Evolutionary conservation across 1,140 invertebrate genomes (phyloP).

Genomic region (Acromyrmex heyeri): DNA sequence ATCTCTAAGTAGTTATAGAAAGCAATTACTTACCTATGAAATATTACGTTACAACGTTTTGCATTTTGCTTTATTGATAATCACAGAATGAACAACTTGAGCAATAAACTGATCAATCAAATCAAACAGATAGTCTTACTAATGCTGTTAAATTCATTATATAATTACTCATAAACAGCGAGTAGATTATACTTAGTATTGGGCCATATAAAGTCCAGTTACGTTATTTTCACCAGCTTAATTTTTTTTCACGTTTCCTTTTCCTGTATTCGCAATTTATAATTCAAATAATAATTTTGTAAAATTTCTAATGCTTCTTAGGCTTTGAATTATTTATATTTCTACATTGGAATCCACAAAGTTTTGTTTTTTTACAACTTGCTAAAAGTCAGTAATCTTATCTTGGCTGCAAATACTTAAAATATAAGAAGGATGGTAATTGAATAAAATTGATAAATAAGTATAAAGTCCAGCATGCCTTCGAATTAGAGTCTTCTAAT

Average conservation of each 20-base stretch:
- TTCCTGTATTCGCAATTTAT: not conserved
- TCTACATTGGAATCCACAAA: not conserved
- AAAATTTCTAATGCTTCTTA: not conserved
- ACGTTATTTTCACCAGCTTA: not conserved
- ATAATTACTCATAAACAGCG: too few species aligned
- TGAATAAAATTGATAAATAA: slow-evolving; percentile 23
- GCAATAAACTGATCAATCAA: too few species aligned
- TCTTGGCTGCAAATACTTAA: not conserved
- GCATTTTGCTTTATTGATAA: too few species aligned
- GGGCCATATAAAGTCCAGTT: not conserved
- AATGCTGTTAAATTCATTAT: too few species aligned
- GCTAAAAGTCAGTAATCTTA: not conserved
- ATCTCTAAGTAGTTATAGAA: too few species aligned
- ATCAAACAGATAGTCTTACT: too few species aligned
- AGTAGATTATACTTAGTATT: too few species aligned
- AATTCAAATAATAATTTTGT: not conserved
- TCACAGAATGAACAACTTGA: too few species aligned
- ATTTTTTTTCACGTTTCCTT: not conserved
- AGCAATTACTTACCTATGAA: too few species aligned
- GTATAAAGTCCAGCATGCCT: not conserved
- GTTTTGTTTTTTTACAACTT: not conserved
- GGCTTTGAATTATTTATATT: not conserved
- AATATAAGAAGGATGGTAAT: not conserved
- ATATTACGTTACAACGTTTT: too few species aligned
- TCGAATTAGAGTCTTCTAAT: not conserved